phyloP scores from a whole-genome alignment of 2,888 invertebrate species.

The Lepidocyrtinus sp. region DNA sequence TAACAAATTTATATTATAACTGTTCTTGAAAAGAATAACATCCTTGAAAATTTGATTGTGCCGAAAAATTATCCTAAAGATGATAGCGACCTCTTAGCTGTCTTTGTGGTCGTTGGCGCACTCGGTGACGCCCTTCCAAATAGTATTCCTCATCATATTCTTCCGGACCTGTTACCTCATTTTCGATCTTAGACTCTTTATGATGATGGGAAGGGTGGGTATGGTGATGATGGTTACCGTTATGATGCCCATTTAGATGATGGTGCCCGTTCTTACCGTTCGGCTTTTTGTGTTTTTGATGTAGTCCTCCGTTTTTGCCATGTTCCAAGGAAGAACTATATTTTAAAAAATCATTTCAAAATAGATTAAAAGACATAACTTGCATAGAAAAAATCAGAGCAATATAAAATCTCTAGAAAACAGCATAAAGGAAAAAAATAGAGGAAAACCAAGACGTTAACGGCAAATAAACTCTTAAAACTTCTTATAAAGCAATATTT shows the following conservation, averaged over 20 bases:
- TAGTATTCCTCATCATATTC: constrained; percentile 62
- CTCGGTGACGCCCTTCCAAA: constrained; percentile 58
- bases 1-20: background rate
- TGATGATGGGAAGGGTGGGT: constrained; percentile 24
- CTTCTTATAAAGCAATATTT: too few species aligned
- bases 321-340: background rate
- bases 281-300: constrained; percentile 54
- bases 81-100: constrained; percentile 34
- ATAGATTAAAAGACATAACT: too few species aligned
- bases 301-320: constrained; percentile 20
- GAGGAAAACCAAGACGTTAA: too few species aligned
- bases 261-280: constrained; percentile 47
- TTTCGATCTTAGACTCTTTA: constrained; percentile 27
- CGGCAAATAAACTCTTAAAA: too few species aligned
- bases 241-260: background rate
- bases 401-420: too few species aligned
- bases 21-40: constrained; percentile 8
- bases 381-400: too few species aligned
- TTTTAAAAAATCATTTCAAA: too few species aligned
- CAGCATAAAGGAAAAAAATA: background rate
- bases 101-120: constrained; percentile 24
- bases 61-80: background rate
- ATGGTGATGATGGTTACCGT: constrained; percentile 27
- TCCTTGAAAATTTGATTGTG: constrained; percentile 41
- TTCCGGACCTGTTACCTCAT: constrained; percentile 46